These are phyloP conservation scores for Zaprionus lineosus DNA, from an alignment of 2,888 invertebrate species.

Conservation along the genomic window DNA sequence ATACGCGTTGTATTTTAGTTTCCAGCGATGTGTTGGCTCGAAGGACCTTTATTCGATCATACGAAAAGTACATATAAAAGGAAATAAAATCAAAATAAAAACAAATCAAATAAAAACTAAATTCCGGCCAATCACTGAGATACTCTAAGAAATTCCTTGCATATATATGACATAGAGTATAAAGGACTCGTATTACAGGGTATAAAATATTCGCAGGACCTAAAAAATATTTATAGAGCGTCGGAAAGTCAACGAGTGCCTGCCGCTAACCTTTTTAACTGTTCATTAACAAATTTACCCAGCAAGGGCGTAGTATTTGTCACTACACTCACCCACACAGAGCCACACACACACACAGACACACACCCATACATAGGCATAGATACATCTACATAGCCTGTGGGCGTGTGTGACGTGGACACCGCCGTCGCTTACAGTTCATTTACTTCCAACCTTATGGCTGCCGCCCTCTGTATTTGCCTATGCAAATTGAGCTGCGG, in stretches of 20 bases:
- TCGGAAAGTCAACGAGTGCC: background rate
- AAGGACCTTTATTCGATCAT: no score
- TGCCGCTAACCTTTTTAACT: conserved; percentile 4
- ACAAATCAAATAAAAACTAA: no score
- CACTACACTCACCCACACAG: conserved; percentile 12
- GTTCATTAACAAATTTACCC: conserved; percentile 61
- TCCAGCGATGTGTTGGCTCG: no score
- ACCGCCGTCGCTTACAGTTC: conserved; percentile 56
- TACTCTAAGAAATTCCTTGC: no score
- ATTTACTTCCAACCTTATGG: conserved; percentile 47
- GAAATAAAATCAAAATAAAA: no score
- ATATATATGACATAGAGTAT: background rate
- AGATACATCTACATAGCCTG: conserved; percentile 4
- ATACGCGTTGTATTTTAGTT: no score
- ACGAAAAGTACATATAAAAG: no score
- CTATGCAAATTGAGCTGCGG: conserved; percentile 58
- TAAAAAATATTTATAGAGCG: conserved; percentile 15
- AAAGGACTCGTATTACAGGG: background rate
- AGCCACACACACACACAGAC: conserved; percentile 1
- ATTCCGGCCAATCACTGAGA: no score
- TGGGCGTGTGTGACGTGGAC: conserved; percentile 46
- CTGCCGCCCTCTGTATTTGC: conserved; percentile 47
- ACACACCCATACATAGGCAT: background rate
- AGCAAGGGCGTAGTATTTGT: conserved; percentile 27
- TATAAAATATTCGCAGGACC: background rate